Evolutionary conservation across 2,797 vertebrate species (phyloP).

Genomic region (Nasua narica): DNA sequence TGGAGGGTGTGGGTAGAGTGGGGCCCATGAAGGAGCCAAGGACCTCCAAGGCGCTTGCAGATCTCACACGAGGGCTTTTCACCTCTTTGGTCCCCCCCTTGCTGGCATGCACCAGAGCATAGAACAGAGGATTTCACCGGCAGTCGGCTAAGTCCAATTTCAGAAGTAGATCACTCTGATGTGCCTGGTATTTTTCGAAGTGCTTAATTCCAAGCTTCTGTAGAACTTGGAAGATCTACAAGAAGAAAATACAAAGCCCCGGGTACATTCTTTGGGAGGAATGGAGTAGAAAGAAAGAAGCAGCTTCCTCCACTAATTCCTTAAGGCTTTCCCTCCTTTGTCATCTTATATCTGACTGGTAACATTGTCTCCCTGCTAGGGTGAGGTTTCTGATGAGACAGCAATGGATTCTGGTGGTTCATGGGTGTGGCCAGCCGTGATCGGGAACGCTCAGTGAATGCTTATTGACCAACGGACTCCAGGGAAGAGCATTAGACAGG

Average conservation of each 20-base stretch:
- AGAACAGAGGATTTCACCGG: neutral
- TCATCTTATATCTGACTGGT: neutral
- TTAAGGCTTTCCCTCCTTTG: neutral
- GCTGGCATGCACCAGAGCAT: neutral
- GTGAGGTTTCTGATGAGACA: neutral
- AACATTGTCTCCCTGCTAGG: neutral
- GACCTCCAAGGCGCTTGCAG: neutral
- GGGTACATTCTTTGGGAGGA: neutral
- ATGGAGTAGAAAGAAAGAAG: neutral
- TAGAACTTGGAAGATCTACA: neutral
- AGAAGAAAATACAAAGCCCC: neutral
- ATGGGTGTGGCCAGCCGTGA: neutral
- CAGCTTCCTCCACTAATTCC: neutral
- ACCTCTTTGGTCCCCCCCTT: neutral
- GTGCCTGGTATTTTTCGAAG: neutral
- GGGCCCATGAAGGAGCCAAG: neutral
- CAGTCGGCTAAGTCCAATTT: neutral
- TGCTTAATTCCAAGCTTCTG: neutral
- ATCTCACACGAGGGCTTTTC: neutral
- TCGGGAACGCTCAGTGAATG: neutral
- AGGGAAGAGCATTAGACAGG: neutral
- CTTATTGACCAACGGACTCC: neutral
- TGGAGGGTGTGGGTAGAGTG: neutral
- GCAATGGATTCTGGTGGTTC: neutral
- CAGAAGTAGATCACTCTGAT: neutral